Base-by-base conservation (phyloP, 2,113 vertebrate genomes). In the Chroicocephalus ridibundus region DNA sequence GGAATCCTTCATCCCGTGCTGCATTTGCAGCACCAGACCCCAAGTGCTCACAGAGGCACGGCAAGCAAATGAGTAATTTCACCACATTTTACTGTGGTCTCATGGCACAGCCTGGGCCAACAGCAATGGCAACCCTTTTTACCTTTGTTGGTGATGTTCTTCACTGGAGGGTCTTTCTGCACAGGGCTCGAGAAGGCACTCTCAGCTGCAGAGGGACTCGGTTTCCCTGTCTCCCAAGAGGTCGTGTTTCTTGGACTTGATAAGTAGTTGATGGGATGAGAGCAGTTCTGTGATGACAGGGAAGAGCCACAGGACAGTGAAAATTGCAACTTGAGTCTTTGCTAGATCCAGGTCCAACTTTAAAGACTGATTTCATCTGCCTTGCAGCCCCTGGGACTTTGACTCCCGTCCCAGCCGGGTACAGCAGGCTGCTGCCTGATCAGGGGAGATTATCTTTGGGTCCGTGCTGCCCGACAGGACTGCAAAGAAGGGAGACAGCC, bases 221-320 rank as follows among this genome's bases (percentile, higher is more conserved):
- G 97, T 2, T 96, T 98, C 70, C 98, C 97, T 24, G 90, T 96
- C 38, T 97, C 98, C 98, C 98, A 98, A 64, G 98, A 98, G 18
- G 79, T 86, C 0, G 98, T 96, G 27, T 97, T 98, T 60, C 97
- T 98, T 42, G 98, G 98, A 42, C 98, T 98, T 11, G 98, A 97
- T 14, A 98, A 82, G 64, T 98, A 99, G 93, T 98, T 98, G 93
- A 96, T 96, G 47, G 98, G 99, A 82, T 99, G 98, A 38, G 98
- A 99, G 94, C 98, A 98, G 95, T 99, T 99, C 99, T 99, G 97
- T 34, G 96, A 81, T 0, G n/a, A 55, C 15, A 84, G 36, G 18
- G 47, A 64, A 36, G 69, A 61, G 71, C 51, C 0, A n/a, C 14
- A 55, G 55, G 54, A 13, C 62, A 88, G 42, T 11, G 60, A 69